A percentile compares a stretch with the other conserved stretches of the same genome.
Evolutionary conservation across 2,888 invertebrate genomes (phyloP).

Genomic region (Acronicta psi): DNA sequence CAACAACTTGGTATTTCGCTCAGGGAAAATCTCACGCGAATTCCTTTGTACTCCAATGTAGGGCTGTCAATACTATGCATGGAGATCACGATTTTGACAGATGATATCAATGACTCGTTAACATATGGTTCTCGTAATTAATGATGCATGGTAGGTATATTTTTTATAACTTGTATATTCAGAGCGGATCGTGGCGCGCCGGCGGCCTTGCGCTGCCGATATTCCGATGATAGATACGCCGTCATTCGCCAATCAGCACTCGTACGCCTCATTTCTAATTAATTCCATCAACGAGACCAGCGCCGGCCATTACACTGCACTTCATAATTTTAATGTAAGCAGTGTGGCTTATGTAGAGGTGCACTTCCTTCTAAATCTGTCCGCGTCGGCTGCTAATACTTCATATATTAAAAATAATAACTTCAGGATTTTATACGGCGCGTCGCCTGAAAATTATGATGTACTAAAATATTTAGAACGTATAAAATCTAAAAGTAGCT

Average conservation of each 20-base stretch:
- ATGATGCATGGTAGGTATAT: constrained; percentile 53
- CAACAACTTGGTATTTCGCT: constrained; percentile 24
- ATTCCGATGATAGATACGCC: constrained; percentile 60
- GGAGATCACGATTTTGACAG: constrained; percentile 59
- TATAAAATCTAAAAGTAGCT: constrained; percentile 38
- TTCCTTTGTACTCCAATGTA: constrained; percentile 41
- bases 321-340: constrained; percentile 48
- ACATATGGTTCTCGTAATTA: constrained; percentile 60
- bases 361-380: constrained; percentile 46
- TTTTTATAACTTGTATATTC: constrained; percentile 68
- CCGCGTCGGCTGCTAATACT: constrained; percentile 18
- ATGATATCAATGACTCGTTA: constrained; percentile 54
- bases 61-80: constrained; percentile 48
- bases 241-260: constrained; percentile 64
- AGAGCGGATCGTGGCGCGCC: constrained; percentile 62
- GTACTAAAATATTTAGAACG: constrained; percentile 43
- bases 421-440: constrained; percentile 28
- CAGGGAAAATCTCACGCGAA: constrained; percentile 45
- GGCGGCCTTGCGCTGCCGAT: constrained; percentile 62
- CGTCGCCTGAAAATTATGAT: constrained; percentile 30
- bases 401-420: constrained; percentile 39
- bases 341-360: constrained; percentile 20
- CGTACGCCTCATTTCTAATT: constrained; percentile 67
- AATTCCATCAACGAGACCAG: constrained; percentile 68
- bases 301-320: constrained; percentile 59